Evolutionary conservation across 2,113 vertebrate species (phyloP).

Genomic region (Larimichthys polyactis): DNA sequence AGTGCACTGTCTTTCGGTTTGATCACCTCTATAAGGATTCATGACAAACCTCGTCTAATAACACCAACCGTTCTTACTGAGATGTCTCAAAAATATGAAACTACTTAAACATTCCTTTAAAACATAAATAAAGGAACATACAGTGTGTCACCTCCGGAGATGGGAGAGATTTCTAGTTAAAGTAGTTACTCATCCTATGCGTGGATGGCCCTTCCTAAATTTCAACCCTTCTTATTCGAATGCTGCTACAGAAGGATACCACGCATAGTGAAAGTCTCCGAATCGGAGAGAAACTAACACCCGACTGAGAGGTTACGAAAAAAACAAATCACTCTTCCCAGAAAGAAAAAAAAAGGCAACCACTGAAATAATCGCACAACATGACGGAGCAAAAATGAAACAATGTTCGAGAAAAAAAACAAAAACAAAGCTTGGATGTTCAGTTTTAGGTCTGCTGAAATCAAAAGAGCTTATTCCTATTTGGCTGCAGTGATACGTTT

Average conservation of each 20-base stretch:
- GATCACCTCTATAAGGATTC: constrained; percentile 15
- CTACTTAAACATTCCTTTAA: constrained; percentile 55
- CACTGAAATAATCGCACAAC: constrained; percentile 69
- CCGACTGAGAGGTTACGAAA: constrained; percentile 19
- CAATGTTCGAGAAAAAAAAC: constrained; percentile 8
- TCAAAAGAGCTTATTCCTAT: constrained; percentile 71
- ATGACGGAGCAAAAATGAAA: constrained; percentile 46
- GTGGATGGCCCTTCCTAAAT: constrained; percentile 18
- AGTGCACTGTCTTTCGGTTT: constrained; percentile 29
- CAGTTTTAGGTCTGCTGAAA: constrained; percentile 56
- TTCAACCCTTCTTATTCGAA: constrained; percentile 42
- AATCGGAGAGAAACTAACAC: constrained; percentile 46
- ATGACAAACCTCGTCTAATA: constrained; percentile 18
- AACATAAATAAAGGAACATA: constrained; percentile 47
- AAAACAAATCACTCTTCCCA: constrained; percentile 8
- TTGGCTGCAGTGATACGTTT: constrained; percentile 58
- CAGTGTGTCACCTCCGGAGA: constrained; percentile 41
- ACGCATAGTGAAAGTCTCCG: constrained; percentile 24
- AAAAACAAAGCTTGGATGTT: constrained; percentile 29
- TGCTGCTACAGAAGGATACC: constrained; percentile 66
- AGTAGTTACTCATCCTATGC: constrained; percentile 27
- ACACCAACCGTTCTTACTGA: constrained; percentile 27
- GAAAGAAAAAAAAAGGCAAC: constrained; percentile 66
- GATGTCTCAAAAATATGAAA: constrained; percentile 59
- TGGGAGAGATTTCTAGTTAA: not conserved